These are phyloP conservation scores for Chloropsis cyanopogon DNA, from an alignment of 2,113 vertebrate species.

Conservation along the genomic window DNA sequence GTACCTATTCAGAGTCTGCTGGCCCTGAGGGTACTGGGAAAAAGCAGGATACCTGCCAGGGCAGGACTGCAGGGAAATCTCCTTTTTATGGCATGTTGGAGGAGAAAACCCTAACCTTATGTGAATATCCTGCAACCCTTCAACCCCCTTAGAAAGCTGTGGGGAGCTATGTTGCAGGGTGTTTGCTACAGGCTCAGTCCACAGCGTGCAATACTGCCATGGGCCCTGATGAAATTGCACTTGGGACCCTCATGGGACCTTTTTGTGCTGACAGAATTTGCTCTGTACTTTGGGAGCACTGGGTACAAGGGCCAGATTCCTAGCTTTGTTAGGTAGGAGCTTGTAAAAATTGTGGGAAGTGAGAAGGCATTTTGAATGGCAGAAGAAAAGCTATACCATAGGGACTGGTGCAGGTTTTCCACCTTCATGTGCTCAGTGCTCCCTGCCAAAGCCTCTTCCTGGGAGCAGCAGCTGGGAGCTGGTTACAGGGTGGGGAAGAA, in stretches of 20 bases:
- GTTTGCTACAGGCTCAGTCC: background rate
- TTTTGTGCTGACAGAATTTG: background rate
- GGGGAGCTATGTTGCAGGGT: background rate
- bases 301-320: background rate
- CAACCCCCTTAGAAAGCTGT: background rate
- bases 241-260: background rate
- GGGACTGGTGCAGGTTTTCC: background rate
- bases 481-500: background rate
- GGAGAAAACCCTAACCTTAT: background rate
- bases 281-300: background rate
- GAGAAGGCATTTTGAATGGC: background rate
- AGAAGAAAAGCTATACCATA: background rate
- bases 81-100: background rate
- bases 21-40: background rate
- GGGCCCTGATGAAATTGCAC: background rate
- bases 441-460: background rate
- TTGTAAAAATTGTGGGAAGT: background rate
- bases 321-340: background rate
- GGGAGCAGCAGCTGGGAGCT: rapidly evolving
- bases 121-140: background rate
- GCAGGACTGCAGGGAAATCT: background rate
- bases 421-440: background rate
- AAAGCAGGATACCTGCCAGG: background rate
- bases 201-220: rapidly evolving
- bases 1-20: background rate